phyloP scores from a whole-genome alignment of 2,113 vertebrate genomes.

The Bolborhynchus lineola region DNA sequence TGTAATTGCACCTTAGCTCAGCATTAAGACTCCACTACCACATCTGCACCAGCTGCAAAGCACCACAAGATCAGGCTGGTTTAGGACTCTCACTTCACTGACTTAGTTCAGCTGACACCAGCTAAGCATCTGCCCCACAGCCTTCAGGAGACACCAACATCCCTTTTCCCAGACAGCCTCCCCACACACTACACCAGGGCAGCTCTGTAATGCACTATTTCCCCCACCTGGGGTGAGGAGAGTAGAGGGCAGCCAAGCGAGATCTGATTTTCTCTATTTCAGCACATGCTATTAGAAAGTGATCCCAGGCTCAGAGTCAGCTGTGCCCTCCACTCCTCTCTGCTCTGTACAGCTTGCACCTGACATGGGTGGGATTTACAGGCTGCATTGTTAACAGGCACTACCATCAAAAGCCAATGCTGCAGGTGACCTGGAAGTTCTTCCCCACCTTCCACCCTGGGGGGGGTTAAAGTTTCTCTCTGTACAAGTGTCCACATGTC shows the following conservation, averaged over 20 bases:
- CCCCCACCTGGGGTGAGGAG: neutral
- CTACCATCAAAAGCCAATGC: accelerated
- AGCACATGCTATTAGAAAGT: neutral
- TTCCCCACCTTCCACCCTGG: neutral
- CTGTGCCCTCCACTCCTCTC: neutral
- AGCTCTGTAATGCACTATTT: neutral
- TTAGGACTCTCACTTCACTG: neutral
- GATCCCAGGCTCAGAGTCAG: neutral
- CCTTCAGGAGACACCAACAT: neutral
- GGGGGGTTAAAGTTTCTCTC: neutral
- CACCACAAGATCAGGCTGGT: neutral
- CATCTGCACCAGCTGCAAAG: accelerated
- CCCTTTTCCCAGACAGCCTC: neutral
- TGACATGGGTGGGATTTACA: accelerated
- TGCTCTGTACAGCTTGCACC: accelerated
- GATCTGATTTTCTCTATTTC: neutral
- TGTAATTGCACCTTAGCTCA: neutral
- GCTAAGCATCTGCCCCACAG: neutral
- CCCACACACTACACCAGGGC: neutral
- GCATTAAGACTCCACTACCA: neutral
- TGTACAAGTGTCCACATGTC: neutral
- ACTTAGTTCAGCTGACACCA: neutral
- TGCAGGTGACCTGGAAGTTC: neutral
- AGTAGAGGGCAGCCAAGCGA: neutral
- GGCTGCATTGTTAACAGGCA: neutral